A percentile compares a stretch with the other conserved stretches of the same genome.
phyloP scores from a whole-genome alignment of 2,888 invertebrate species.

The Sympetrum striolatum region DNA sequence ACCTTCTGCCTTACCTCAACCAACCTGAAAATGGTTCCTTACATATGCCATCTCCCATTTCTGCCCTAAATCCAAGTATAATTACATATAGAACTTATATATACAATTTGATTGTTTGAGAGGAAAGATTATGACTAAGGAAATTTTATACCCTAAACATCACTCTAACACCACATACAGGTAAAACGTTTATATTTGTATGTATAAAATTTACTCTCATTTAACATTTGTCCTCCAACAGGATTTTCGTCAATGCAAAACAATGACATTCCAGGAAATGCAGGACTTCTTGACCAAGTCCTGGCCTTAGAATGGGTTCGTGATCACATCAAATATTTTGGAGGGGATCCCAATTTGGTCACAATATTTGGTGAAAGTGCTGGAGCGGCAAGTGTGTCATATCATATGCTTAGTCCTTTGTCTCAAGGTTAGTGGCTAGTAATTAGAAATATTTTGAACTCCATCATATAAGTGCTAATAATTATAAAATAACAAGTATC shows the following conservation, averaged over 20 bases:
- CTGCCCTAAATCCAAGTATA: too few species aligned
- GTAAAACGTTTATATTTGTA: too few species aligned
- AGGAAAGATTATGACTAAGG: neutral
- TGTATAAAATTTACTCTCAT: too few species aligned
- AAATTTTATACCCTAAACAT: too few species aligned
- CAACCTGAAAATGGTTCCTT: too few species aligned
- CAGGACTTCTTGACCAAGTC: constrained; percentile 62
- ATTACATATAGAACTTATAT: too few species aligned
- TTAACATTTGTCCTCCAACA: constrained; percentile 47
- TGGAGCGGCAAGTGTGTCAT: constrained; percentile 61
- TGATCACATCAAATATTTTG: constrained; percentile 61
- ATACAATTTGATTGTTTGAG: neutral
- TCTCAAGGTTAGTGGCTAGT: neutral
- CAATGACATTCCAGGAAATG: constrained; percentile 64
- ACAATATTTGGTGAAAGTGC: constrained; percentile 66
- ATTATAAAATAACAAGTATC: too few species aligned
- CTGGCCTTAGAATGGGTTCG: constrained; percentile 64
- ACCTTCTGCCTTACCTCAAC: too few species aligned
- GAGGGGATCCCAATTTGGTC: constrained; percentile 61
- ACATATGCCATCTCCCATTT: too few species aligned
- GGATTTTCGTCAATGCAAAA: constrained; percentile 63
- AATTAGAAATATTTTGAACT: too few species aligned
- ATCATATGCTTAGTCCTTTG: constrained; percentile 59
- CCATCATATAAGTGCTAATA: too few species aligned
- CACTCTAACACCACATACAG: too few species aligned